phyloP scores from a whole-genome alignment of 2,113 vertebrate species.

The Pedionomus torquatus region DNA sequence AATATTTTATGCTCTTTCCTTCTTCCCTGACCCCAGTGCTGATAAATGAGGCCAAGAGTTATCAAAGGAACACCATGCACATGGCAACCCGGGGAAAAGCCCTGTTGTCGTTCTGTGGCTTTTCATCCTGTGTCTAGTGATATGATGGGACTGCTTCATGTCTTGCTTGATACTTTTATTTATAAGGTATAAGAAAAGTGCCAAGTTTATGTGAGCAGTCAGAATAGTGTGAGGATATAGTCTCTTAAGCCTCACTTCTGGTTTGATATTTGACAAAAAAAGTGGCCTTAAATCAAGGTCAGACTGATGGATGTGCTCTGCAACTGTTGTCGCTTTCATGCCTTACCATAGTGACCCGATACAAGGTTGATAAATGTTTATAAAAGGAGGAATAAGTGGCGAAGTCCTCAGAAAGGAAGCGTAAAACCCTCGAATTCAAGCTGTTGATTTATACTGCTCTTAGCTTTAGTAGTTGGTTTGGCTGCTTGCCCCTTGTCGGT shows the following conservation, averaged over 20 bases:
- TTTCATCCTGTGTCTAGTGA: background rate
- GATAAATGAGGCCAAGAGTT: background rate
- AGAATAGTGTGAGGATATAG: background rate
- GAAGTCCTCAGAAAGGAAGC: background rate
- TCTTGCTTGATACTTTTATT: background rate
- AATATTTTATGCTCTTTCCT: background rate
- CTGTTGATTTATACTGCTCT: slow-evolving; percentile 39
- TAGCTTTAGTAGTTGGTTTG: slow-evolving; percentile 17
- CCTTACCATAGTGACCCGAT: background rate
- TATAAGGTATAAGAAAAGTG: background rate
- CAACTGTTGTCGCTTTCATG: background rate
- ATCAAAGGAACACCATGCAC: background rate
- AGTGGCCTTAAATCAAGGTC: background rate
- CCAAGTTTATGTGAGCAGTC: background rate
- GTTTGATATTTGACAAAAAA: background rate
- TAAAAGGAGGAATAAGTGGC: slow-evolving; percentile 5
- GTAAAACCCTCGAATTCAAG: slow-evolving; percentile 6
- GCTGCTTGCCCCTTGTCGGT: slow-evolving; percentile 32
- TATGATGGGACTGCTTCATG: background rate
- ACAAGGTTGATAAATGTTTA: slow-evolving; percentile 31
- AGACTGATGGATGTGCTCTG: background rate
- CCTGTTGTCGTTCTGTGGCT: background rate
- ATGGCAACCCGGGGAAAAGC: background rate
- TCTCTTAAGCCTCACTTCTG: background rate
- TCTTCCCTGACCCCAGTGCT: background rate